Percentiles rank a stretch among this genome's conserved stretches.
Conservation (phyloP, 2,797 vertebrate genomes). For the Rachycentron canadum region DNA sequence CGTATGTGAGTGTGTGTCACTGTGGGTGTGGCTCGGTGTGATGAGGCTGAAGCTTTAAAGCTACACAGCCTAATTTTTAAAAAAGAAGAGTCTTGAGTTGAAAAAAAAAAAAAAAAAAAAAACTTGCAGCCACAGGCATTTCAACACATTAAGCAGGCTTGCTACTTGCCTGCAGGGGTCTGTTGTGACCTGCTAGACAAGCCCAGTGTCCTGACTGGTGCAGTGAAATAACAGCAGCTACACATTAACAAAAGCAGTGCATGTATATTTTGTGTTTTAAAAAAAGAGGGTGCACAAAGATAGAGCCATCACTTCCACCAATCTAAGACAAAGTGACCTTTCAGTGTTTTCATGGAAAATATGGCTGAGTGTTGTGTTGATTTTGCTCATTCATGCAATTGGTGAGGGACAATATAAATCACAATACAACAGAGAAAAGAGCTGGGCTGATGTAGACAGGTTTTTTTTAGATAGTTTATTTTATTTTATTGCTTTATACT, state of each 20-base stretch:
- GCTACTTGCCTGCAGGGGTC: neutral
- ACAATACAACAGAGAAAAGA: neutral
- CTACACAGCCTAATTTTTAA: neutral
- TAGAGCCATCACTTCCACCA: neutral
- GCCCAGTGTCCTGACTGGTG: neutral
- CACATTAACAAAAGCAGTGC: neutral
- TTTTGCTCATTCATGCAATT: neutral
- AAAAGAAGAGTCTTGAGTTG: neutral
- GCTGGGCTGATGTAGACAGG: neutral
- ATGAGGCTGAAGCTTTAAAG: conserved; percentile 5
- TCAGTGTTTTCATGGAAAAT: neutral
- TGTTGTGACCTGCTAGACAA: neutral
- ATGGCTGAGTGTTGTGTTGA: neutral
- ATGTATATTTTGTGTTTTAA: neutral
- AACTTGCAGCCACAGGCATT: neutral
- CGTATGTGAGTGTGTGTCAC: conserved; percentile 19
- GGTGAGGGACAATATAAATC: neutral
- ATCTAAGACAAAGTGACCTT: neutral
- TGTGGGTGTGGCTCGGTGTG: conserved; percentile 21
- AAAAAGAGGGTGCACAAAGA: neutral
- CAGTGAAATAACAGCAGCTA: neutral
- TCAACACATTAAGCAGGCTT: neutral
- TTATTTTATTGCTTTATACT: too few species aligned
- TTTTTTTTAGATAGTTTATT: too few species aligned
- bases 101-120: neutral